phyloP scores from a whole-genome alignment of 2,113 vertebrate species.

The Gulo gulo region DNA sequence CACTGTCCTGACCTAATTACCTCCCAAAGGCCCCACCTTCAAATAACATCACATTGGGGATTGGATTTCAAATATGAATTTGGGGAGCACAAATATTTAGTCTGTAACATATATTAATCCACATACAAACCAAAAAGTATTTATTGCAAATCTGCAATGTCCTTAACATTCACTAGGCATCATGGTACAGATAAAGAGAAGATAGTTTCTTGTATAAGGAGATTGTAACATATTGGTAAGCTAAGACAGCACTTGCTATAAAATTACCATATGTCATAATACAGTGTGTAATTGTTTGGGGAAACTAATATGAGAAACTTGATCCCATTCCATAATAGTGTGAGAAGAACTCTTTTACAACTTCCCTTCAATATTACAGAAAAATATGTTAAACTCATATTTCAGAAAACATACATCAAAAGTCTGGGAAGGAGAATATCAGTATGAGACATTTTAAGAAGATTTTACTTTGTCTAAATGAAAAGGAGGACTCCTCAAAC shows the following conservation, averaged over 20 bases:
- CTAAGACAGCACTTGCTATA: neutral
- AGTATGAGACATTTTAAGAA: neutral
- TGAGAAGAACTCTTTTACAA: neutral
- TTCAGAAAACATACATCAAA: neutral
- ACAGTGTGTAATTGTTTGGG: neutral
- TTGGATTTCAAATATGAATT: neutral
- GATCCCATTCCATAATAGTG: neutral
- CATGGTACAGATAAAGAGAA: neutral
- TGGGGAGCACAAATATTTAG: neutral
- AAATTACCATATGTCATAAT: neutral
- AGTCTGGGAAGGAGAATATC: neutral
- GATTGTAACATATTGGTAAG: neutral
- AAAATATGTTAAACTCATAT: neutral
- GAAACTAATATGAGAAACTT: neutral
- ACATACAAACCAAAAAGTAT: neutral
- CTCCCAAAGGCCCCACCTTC: neutral
- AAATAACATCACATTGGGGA: neutral
- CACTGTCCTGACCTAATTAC: neutral
- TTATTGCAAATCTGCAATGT: neutral
- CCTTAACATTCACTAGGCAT: neutral
- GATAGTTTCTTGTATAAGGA: neutral
- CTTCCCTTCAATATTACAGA: neutral
- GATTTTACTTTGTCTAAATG: neutral
- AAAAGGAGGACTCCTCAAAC: neutral
- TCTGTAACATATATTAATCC: neutral